These are phyloP conservation scores for Neotoxoptera formosana DNA, from an alignment of 1,140 invertebrate genomes.

Conservation along the genomic window DNA sequence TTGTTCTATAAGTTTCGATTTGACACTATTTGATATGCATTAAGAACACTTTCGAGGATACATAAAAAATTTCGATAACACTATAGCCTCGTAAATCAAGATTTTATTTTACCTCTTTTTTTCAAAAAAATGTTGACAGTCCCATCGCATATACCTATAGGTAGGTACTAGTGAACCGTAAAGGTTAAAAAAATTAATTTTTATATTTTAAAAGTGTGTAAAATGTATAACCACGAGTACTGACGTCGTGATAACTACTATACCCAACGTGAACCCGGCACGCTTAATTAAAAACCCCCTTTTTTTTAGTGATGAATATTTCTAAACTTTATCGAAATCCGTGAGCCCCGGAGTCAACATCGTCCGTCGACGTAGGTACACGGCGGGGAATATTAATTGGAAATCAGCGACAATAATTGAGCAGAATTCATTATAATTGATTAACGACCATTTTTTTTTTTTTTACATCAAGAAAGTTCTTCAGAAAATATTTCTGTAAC, in stretches of 20 bases:
- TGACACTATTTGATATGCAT: background rate
- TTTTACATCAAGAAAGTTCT: background rate
- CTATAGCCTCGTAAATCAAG: background rate
- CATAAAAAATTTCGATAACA: background rate
- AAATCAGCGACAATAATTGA: slow-evolving; percentile 18
- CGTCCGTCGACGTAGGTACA: background rate
- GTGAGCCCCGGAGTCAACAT: background rate
- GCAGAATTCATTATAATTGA: slow-evolving; percentile 20
- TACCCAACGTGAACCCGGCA: background rate
- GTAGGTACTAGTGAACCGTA: background rate
- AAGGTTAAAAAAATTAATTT: background rate
- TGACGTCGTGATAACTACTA: background rate
- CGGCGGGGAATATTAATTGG: slow-evolving; percentile 26
- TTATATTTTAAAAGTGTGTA: background rate
- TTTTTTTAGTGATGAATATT: background rate
- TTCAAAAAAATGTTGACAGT: background rate
- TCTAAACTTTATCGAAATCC: background rate
- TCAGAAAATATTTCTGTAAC: background rate
- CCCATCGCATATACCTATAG: background rate
- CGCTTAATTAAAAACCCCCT: slow-evolving; percentile 2
- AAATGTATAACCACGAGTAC: background rate
- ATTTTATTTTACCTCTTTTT: background rate
- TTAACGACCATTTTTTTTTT: background rate
- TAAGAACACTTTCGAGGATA: background rate
- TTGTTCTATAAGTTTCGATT: background rate